Base-by-base conservation (phyloP, 1,140 invertebrate species). In the Phymastichus coffea region DNA sequence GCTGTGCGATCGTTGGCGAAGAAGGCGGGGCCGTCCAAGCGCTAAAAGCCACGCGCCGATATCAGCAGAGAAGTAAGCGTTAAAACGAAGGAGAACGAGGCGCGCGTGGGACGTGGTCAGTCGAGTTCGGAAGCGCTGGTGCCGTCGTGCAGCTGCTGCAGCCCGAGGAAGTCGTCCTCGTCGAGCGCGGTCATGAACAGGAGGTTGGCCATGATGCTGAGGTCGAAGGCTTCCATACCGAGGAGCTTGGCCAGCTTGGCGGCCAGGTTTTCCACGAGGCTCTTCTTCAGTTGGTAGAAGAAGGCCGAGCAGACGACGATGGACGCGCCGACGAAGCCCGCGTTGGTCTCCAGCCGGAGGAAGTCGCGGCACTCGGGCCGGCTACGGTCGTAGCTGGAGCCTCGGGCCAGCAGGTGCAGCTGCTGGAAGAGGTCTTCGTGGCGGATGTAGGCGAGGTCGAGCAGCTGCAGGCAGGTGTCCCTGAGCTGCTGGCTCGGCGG, bases 221-320 rank as follows among this genome's bases (percentile, higher is more conserved):
- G n/a, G 15, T 62, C 54, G 14, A 62, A 19, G 1, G 53, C n/a
- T 4, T 26, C 47, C 17, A 52, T 52, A 2, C 57, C 53, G 8
- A 62, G 44, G 15, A 62, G 23, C 8, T 38, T 26, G 12, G 37
- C 60, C 2, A 62, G 40, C 14, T 17, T 51, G 1, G 22, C 37
- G 2, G 53, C 47, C 2, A 56, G 12, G 9, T 6, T 38, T 1
- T 52, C 54, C 2, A 57, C 38, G 15, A 57, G 2, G 2, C 33
- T 57, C 20, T 40, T 56, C 9, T 55, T 48, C 15, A 65, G n/a
- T 15, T 55, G 44, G 2, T 57, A 33, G 26, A 69, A 63, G 26
- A 67, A 68, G 12, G 57, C 57, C 0, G 70, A 61, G 30, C 65
- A 67, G n/a, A 73, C 51, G 1, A 71, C 64, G 26, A 73, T 51